Percentiles rank a stretch among this genome's conserved stretches.
These are phyloP conservation scores for Rhinolophus ferrumequinum DNA, from an alignment of 2,113 vertebrate genomes.

Conservation along the genomic window DNA sequence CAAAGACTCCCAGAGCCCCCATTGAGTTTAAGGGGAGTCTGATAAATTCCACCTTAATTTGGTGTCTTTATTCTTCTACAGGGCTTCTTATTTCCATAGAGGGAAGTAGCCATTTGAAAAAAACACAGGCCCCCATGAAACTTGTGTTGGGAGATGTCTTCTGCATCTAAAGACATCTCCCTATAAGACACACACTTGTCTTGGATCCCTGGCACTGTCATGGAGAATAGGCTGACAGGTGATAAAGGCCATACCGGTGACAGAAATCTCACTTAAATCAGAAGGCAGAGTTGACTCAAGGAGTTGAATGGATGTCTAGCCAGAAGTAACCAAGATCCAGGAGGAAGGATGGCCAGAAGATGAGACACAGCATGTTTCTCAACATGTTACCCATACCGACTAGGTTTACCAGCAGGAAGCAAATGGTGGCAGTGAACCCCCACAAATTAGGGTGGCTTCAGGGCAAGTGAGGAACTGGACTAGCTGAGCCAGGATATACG, in stretches of 20 bases:
- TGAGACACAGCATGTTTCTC: neutral
- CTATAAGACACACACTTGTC: neutral
- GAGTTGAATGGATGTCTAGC: neutral
- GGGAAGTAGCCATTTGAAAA: neutral
- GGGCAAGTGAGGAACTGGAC: too few relatives aligned
- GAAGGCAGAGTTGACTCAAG: constrained; percentile 48
- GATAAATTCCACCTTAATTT: neutral
- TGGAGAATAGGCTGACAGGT: neutral
- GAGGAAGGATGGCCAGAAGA: neutral
- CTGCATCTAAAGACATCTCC: neutral
- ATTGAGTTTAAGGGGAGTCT: neutral
- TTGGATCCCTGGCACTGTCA: neutral
- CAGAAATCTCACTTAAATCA: neutral
- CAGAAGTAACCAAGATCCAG: neutral
- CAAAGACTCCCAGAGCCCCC: neutral
- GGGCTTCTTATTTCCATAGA: neutral
- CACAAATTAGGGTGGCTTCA: neutral
- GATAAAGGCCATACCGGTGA: too few relatives aligned
- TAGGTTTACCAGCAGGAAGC: neutral
- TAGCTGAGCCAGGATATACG: neutral
- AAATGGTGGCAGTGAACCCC: neutral
- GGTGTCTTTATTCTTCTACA: neutral
- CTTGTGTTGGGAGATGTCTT: neutral
- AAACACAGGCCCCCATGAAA: neutral
- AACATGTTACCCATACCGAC: neutral